phyloP scores from a whole-genome alignment of 2,888 invertebrate species.

The Tenthredo livida region DNA sequence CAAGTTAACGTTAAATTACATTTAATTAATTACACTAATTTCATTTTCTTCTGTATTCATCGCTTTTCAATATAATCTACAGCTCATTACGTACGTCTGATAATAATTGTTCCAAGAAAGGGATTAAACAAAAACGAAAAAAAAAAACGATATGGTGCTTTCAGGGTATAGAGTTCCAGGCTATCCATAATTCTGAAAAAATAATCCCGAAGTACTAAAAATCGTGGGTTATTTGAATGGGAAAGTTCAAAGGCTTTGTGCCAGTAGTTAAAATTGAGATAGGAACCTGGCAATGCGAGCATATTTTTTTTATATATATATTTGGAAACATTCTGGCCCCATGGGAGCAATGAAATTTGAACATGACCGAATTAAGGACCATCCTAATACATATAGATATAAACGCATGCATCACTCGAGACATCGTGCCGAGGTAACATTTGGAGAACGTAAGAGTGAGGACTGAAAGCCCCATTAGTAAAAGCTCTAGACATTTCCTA shows the following conservation, averaged over 20 bases:
- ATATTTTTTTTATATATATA: too few relatives aligned
- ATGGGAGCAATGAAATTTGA: too few relatives aligned
- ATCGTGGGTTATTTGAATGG: too few relatives aligned
- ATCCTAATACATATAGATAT: background rate
- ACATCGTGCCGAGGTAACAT: background rate
- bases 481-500: constrained; percentile 36
- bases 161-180: background rate
- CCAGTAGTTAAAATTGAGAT: too few relatives aligned
- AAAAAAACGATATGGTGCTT: background rate
- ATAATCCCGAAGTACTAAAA: too few relatives aligned
- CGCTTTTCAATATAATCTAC: background rate
- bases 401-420: background rate
- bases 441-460: constrained; percentile 1
- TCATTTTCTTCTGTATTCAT: background rate
- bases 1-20: background rate
- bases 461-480: constrained; percentile 29
- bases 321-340: too few relatives aligned
- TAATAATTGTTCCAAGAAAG: background rate
- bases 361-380: too few relatives aligned
- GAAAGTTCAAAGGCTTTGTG: too few relatives aligned
- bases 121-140: background rate
- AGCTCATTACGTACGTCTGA: background rate
- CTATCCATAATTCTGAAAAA: background rate
- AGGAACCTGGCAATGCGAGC: too few relatives aligned
- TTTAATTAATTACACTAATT: background rate